These are phyloP conservation scores for Catamblyrhynchus diadema DNA, from an alignment of 2,797 vertebrate species.

Conservation along the genomic window DNA sequence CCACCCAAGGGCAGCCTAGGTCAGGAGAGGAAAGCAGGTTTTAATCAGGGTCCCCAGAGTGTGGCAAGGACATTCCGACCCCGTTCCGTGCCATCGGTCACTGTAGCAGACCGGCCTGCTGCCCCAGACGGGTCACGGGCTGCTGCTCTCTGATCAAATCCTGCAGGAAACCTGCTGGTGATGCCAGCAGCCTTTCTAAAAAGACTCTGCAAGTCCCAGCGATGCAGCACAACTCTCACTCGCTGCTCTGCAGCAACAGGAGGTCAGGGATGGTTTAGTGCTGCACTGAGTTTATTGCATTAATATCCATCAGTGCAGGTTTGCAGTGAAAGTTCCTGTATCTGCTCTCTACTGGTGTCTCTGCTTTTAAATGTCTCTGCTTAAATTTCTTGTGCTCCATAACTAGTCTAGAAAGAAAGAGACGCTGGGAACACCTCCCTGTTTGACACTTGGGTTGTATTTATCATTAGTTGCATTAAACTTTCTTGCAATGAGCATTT, in stretches of 20 bases:
- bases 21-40: background rate
- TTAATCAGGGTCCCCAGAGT: background rate
- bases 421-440: background rate
- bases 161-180: background rate
- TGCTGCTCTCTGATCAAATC: background rate
- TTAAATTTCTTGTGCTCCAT: background rate
- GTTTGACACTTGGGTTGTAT: background rate
- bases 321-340: background rate
- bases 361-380: background rate
- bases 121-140: background rate
- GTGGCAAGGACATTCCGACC: background rate
- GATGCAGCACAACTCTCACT: background rate
- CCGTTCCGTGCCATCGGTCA: fast-evolving
- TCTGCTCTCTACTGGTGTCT: background rate
- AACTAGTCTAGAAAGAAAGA: background rate
- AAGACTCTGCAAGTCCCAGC: background rate
- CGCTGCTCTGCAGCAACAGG: background rate
- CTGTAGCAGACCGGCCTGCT: background rate
- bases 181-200: background rate
- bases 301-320: background rate
- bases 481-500: background rate
- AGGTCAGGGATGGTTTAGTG: background rate
- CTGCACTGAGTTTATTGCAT: background rate
- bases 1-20: background rate
- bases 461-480: background rate